phyloP scores from a whole-genome alignment of 2,113 vertebrate species.

The Rallus limicola region DNA sequence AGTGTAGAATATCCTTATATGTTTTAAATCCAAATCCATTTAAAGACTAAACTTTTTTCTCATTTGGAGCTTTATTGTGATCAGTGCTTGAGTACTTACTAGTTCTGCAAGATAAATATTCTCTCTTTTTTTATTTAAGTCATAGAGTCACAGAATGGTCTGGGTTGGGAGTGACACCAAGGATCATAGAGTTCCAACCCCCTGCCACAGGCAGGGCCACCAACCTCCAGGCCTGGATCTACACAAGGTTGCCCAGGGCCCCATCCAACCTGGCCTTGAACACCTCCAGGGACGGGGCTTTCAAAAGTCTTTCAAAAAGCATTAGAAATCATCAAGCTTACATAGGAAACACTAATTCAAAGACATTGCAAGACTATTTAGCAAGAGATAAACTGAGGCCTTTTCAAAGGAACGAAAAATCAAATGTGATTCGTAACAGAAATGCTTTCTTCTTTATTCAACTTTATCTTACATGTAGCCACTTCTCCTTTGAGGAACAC shows the following conservation, averaged over 20 bases:
- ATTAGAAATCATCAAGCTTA: not conserved
- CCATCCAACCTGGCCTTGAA: no score
- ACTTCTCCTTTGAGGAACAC: not conserved
- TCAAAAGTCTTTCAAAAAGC: not conserved
- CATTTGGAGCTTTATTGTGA: not conserved
- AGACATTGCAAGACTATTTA: not conserved
- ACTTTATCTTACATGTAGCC: not conserved
- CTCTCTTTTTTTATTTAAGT: constrained; percentile 30
- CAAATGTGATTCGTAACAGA: not conserved
- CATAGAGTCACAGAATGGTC: not conserved
- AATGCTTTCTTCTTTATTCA: not conserved
- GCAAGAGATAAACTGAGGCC: not conserved
- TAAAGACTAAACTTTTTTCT: not conserved
- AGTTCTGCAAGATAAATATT: not conserved
- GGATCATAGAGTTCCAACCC: no score
- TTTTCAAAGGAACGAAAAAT: not conserved
- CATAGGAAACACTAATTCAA: not conserved
- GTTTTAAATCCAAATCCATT: not conserved
- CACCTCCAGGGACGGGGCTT: no score
- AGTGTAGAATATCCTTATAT: not conserved
- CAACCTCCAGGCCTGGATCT: no score
- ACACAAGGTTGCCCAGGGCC: no score
- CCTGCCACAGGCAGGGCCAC: no score
- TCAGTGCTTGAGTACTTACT: not conserved
- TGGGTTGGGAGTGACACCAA: no score